A percentile compares a stretch with the other conserved stretches of the same genome.
phyloP scores from a whole-genome alignment of 2,797 vertebrate species.

The Sebastes alutus region DNA sequence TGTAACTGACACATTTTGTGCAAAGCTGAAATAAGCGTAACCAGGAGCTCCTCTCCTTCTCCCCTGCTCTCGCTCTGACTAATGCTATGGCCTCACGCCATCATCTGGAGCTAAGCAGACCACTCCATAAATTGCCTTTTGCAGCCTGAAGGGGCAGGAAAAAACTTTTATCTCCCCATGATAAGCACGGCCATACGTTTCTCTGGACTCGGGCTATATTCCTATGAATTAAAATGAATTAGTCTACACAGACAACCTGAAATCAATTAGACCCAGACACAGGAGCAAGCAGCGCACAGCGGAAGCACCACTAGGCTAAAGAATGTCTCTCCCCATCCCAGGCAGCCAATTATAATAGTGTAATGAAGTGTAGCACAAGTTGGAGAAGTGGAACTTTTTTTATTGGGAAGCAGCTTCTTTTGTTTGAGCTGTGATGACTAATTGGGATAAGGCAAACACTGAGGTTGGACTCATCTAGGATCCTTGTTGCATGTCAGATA shows the following conservation, averaged over 20 bases:
- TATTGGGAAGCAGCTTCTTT: slow-evolving; percentile 8
- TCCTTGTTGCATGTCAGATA: not conserved
- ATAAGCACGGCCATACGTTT: slow-evolving; percentile 50
- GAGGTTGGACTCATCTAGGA: not conserved
- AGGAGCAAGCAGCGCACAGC: not conserved
- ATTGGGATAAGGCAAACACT: not conserved
- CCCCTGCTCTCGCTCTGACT: slow-evolving; percentile 32
- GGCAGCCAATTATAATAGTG: slow-evolving; percentile 44
- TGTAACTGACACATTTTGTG: slow-evolving; percentile 18
- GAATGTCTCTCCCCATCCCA: not conserved
- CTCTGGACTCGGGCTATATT: slow-evolving; percentile 38
- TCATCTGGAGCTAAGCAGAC: slow-evolving; percentile 25
- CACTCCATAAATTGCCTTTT: slow-evolving; percentile 56
- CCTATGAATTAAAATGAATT: slow-evolving; percentile 56
- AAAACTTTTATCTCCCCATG: slow-evolving; percentile 30
- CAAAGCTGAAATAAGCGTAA: slow-evolving; percentile 10
- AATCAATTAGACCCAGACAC: slow-evolving; percentile 45
- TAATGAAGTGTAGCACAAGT: slow-evolving; percentile 44
- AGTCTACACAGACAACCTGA: slow-evolving; percentile 37
- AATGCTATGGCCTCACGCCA: slow-evolving; percentile 35
- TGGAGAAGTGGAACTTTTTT: slow-evolving; percentile 10
- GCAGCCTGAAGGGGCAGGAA: slow-evolving; percentile 30
- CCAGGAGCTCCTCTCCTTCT: not conserved
- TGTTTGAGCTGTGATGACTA: not conserved
- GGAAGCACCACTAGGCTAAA: slow-evolving; percentile 6